Conservation (phyloP, 2,888 invertebrate genomes). For the Encarsia formosa region DNA sequence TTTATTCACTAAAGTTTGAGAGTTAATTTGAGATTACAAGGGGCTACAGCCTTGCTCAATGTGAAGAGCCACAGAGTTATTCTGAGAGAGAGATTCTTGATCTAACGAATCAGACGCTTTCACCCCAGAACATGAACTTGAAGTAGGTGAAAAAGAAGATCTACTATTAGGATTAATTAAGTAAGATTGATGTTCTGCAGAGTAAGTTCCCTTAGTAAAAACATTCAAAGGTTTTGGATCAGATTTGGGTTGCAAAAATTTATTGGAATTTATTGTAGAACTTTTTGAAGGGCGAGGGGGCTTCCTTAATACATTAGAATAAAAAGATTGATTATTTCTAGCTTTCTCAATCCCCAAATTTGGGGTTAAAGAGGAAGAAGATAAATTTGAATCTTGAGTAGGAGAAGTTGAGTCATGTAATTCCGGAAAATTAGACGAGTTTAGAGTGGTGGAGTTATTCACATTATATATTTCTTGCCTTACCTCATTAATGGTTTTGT, state of each 20-base stretch:
- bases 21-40: slow-evolving; percentile 11
- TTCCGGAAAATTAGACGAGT: not conserved
- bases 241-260: too few species aligned
- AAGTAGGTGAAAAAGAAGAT: not conserved
- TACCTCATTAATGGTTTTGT: not conserved
- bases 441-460: not conserved
- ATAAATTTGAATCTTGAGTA: not conserved
- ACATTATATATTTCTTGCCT: not conserved
- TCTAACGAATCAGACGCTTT: not conserved
- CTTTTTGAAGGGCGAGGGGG: too few species aligned
- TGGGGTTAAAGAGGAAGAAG: not conserved
- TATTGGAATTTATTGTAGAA: too few species aligned
- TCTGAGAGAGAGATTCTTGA: not conserved
- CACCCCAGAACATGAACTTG: not conserved
- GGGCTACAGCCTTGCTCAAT: too few species aligned
- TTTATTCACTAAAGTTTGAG: not conserved
- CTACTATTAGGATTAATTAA: not conserved
- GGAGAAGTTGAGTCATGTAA: not conserved
- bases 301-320: too few species aligned
- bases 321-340: too few species aligned
- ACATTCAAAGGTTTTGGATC: too few species aligned
- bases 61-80: too few species aligned
- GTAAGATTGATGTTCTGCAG: too few species aligned
- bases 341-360: too few species aligned
- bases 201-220: too few species aligned